Conservation (phyloP, 2,113 vertebrate species). For the Pteronura brasiliensis region DNA sequence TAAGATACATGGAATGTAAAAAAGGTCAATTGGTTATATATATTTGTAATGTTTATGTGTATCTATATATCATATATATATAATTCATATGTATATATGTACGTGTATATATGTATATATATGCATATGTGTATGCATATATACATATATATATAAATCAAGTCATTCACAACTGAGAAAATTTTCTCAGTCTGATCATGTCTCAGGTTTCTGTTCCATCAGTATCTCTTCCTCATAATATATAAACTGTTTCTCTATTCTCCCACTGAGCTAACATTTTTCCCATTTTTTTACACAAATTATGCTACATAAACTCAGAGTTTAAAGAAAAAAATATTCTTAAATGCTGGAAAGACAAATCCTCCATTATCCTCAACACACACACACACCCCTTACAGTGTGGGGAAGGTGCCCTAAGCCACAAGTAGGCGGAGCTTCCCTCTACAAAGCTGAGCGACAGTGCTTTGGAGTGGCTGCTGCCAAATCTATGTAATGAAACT, state of each 20-base stretch:
- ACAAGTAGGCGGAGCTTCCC: background rate
- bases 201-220: background rate
- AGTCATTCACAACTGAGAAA: background rate
- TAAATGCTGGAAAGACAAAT: background rate
- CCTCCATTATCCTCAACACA: background rate
- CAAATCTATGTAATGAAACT: background rate
- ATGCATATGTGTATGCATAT: too few species aligned
- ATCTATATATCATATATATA: background rate
- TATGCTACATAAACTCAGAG: background rate
- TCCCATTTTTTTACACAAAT: background rate
- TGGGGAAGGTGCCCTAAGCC: background rate
- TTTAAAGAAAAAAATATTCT: background rate
- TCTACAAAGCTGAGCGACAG: background rate
- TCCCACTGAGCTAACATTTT: background rate
- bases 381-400: background rate
- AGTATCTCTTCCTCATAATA: background rate
- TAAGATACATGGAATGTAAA: background rate
- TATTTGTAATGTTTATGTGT: background rate
- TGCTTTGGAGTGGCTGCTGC: background rate
- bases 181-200: background rate
- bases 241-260: background rate
- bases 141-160: background rate
- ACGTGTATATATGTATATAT: too few species aligned
- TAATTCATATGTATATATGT: background rate
- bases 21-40: background rate